A percentile compares a stretch with the other conserved stretches of the same genome.
These are phyloP conservation scores for Blastobasis lacticolella DNA, from an alignment of 2,888 invertebrate genomes.

Conservation along the genomic window DNA sequence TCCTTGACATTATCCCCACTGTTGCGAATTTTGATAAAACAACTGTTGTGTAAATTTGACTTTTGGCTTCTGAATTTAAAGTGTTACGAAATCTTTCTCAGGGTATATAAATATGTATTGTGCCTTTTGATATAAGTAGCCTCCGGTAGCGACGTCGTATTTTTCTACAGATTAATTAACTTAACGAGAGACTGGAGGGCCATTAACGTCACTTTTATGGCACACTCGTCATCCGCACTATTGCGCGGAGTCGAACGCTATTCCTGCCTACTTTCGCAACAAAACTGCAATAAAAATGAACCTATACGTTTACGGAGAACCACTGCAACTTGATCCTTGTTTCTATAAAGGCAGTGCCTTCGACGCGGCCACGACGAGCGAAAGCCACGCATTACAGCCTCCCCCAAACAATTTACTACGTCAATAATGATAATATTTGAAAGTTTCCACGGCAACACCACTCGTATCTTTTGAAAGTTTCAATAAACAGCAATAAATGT, in stretches of 20 bases:
- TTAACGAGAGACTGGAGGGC: slow-evolving; percentile 25
- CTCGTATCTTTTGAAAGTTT: neutral
- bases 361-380: no score
- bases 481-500: neutral
- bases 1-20: no score
- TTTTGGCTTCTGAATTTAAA: no score
- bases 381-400: no score
- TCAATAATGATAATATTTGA: slow-evolving; percentile 1
- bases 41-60: no score
- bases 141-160: neutral
- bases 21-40: no score
- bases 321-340: no score
- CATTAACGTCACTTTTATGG: slow-evolving; percentile 52
- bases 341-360: no score
- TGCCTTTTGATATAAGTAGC: no score
- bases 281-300: slow-evolving; percentile 4
- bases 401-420: neutral
- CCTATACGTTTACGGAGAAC: neutral
- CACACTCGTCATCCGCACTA: slow-evolving; percentile 41
- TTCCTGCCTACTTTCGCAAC: slow-evolving; percentile 2
- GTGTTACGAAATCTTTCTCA: neutral
- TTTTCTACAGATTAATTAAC: slow-evolving; percentile 36
- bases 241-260: slow-evolving; percentile 16
- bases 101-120: neutral
- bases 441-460: no score